These are phyloP conservation scores for Xenus cinereus DNA, from an alignment of 2,113 vertebrate species.

Conservation along the genomic window DNA sequence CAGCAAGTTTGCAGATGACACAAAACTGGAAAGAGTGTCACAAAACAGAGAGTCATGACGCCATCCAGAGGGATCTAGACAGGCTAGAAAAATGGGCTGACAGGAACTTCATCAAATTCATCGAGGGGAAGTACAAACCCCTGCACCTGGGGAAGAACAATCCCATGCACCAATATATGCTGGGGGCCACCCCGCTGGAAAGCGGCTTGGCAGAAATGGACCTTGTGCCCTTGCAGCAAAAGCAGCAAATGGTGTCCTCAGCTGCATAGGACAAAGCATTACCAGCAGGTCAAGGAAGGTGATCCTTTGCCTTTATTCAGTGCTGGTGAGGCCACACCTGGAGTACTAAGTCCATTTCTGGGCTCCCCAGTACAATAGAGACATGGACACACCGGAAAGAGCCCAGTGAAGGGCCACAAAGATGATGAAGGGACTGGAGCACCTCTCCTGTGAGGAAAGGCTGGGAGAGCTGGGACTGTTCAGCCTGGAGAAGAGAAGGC, in stretches of 20 bases:
- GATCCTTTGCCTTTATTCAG: not conserved
- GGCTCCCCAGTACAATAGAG: not conserved
- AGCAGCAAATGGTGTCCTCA: not conserved
- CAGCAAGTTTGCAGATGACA: not conserved
- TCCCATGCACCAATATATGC: not conserved
- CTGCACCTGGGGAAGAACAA: not conserved
- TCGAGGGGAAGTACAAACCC: not conserved
- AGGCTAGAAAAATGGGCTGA: not conserved
- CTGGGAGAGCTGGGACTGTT: not conserved
- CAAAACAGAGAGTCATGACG: not conserved
- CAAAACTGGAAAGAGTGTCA: not conserved
- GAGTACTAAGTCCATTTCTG: not conserved
- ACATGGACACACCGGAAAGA: not conserved
- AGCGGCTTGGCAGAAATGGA: not conserved
- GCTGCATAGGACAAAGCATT: not conserved
- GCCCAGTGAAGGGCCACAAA: accelerated
- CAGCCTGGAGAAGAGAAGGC: not conserved
- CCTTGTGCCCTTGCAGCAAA: not conserved
- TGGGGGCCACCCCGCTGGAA: not conserved
- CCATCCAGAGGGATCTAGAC: not conserved
- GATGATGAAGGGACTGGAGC: not conserved
- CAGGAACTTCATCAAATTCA: not conserved
- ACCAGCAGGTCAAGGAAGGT: not conserved
- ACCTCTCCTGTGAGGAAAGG: not conserved
- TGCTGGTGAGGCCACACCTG: not conserved